Percentiles rank a stretch among this genome's conserved stretches.
Conservation (phyloP, 2,888 invertebrate species). For the Ophraella communa region DNA sequence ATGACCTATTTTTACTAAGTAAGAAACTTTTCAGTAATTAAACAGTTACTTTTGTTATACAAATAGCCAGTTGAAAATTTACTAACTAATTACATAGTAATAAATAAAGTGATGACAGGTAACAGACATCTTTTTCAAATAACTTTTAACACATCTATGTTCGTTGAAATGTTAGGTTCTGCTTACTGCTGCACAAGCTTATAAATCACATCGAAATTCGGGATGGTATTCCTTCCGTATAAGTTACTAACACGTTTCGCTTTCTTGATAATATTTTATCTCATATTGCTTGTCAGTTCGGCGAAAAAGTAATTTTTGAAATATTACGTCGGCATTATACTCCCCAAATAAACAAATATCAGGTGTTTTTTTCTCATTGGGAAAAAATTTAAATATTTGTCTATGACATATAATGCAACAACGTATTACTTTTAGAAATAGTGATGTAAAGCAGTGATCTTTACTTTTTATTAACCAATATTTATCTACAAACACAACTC, state of each 20-base stretch:
- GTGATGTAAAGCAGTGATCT: too few relatives aligned
- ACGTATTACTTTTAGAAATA: too few relatives aligned
- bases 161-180: conserved; percentile 42
- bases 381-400: background rate
- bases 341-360: background rate
- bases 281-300: conserved; percentile 20
- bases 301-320: conserved; percentile 3
- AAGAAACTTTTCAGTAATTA: too few relatives aligned
- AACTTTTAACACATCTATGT: conserved; percentile 3
- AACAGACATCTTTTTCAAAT: background rate
- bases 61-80: background rate
- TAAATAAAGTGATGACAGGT: background rate
- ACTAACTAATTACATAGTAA: background rate
- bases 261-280: conserved; percentile 20
- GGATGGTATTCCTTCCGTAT: conserved; percentile 32
- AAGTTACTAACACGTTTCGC: conserved; percentile 21
- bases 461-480: conserved; percentile 33
- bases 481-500: conserved; percentile 32
- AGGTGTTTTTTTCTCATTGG: background rate
- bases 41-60: too few relatives aligned
- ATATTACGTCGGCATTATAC: conserved; percentile 3
- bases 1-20: too few relatives aligned
- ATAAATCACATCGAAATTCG: conserved; percentile 58
- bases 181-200: conserved; percentile 48
- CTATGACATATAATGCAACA: background rate